Base-by-base conservation (phyloP, 2,113 vertebrate genomes). In the Melanocharis versteri region DNA sequence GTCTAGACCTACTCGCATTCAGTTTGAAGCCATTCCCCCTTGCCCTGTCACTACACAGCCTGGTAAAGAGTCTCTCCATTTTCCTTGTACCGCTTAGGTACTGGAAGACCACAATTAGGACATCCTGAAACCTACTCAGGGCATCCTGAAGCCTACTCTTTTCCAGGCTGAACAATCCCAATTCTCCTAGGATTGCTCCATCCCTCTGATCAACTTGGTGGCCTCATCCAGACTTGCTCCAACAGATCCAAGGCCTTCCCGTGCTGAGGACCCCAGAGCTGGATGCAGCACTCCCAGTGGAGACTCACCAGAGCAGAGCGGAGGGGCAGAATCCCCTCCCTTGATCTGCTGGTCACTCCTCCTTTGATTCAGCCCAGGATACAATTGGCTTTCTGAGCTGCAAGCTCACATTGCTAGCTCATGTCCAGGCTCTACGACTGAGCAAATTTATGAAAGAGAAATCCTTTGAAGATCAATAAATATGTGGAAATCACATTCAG, bases 331-430 rank as follows among this genome's bases (percentile, higher is more conserved):
- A 33, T 73, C 13, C 4, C 11, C 8, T 30, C 39, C 28, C 33
- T 66, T 0, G 0, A 12, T 16, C 69, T 39, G 6, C 19, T 39
- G 15, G 10, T 23, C 23, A 39, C 7, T n/a, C 14, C 12, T 35
- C 15, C 58, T 64, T 60, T 60, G 20, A 37, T 66, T 37, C 28
- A 58, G 33, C 23, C 37, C 58, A 50, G 27, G 27, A 37, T 50
- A 45, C 2, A 39, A 33, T 3, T 39, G 18, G 5, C 11, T 50
- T 80, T 48, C 9, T 23, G 27, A 19, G 5, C 44, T 51, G 27
- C 3, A 18, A 64, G 11, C 27, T 56, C 50, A 26, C 26, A 4
- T 13, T 48, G 21, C n/a, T 80, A 22, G 19, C 12, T 44, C 27
- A 26, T 40, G 39, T 27, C 13, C n/a, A 35, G n/a, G 14, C 16